Conservation (phyloP, 2,888 invertebrate genomes). For the Cerastoderma edule region DNA sequence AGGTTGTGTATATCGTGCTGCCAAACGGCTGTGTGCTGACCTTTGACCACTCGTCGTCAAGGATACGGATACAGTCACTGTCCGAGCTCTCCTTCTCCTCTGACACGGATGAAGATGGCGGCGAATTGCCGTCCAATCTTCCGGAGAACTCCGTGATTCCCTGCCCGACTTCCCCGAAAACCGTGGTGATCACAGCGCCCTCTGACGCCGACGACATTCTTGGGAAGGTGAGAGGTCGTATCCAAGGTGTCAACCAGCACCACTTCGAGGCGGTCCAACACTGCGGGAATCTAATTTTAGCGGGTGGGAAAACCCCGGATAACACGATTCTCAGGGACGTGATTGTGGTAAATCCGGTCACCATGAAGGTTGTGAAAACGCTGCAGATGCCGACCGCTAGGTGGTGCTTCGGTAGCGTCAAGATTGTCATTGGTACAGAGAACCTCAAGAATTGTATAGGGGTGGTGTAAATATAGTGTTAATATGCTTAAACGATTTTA, state of each 20-base stretch:
- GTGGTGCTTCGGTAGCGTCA: constrained; percentile 69
- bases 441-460: constrained; percentile 65
- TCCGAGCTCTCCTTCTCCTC: constrained; percentile 61
- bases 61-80: constrained; percentile 42
- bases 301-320: constrained; percentile 74
- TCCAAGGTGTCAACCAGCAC: constrained; percentile 66
- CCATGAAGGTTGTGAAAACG: constrained; percentile 35
- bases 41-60: constrained; percentile 51
- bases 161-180: constrained; percentile 49
- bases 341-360: constrained; percentile 48
- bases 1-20: constrained; percentile 67
- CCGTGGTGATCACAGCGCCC: constrained; percentile 21
- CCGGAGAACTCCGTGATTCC: constrained; percentile 26
- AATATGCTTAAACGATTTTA: background rate
- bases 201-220: constrained; percentile 45
- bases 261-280: constrained; percentile 75
- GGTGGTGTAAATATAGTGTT: constrained; percentile 4
- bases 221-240: constrained; percentile 57
- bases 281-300: constrained; percentile 65
- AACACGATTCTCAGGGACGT: constrained; percentile 65
- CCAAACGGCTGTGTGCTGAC: constrained; percentile 73
- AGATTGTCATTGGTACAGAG: constrained; percentile 55
- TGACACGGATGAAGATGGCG: constrained; percentile 41
- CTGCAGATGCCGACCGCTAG: constrained; percentile 66
- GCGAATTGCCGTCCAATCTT: constrained; percentile 15